phyloP scores from a whole-genome alignment of 2,888 invertebrate genomes.

The Dynastes maya region DNA sequence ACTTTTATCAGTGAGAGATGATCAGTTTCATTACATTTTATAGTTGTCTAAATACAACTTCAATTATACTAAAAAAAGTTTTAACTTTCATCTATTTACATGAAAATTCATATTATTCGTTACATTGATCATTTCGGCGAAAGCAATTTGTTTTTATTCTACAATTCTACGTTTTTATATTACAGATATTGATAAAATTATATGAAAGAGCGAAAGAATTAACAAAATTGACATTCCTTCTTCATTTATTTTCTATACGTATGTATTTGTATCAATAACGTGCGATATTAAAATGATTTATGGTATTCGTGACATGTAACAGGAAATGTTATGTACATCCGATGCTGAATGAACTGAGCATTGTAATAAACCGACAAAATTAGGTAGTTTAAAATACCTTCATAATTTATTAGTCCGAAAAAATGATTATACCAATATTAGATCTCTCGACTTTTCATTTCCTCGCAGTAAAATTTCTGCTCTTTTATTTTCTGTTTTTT shows the following conservation, averaged over 20 bases:
- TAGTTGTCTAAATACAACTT: too few relatives aligned
- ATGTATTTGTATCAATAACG: background rate
- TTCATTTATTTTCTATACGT: constrained; percentile 6
- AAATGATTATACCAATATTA: too few relatives aligned
- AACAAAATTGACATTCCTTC: constrained; percentile 22
- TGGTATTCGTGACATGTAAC: background rate
- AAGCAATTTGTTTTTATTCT: constrained; percentile 13
- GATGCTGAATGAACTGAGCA: background rate
- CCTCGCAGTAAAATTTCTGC: background rate
- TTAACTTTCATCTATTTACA: too few relatives aligned
- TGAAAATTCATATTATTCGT: too few relatives aligned
- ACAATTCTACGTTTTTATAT: too few relatives aligned
- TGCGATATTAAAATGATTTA: constrained; percentile 2
- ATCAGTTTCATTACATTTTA: too few relatives aligned
- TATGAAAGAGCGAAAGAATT: background rate
- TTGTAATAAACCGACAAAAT: too few relatives aligned
- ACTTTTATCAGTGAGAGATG: too few relatives aligned
- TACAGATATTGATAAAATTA: background rate
- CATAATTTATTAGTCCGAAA: too few relatives aligned
- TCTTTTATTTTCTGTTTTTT: background rate
- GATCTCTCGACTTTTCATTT: background rate
- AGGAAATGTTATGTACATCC: background rate
- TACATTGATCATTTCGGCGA: background rate
- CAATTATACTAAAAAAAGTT: too few relatives aligned
- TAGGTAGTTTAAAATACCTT: too few relatives aligned